Conservation (phyloP, 2,113 vertebrate genomes). For the Clarias magur region DNA sequence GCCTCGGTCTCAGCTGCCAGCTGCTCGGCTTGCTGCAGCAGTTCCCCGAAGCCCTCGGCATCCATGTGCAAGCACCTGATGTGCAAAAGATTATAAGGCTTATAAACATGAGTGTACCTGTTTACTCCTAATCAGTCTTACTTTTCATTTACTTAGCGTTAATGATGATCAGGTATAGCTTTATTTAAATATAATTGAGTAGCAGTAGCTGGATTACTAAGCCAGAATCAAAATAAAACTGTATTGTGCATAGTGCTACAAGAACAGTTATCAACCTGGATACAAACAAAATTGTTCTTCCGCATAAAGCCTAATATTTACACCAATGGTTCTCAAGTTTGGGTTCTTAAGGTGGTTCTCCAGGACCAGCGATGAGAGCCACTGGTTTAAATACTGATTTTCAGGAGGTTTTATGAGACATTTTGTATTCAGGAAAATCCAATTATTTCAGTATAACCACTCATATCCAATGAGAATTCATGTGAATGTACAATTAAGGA, state of each 20-base stretch:
- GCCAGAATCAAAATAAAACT: background rate
- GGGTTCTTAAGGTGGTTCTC: too few relatives aligned
- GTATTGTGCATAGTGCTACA: background rate
- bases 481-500: background rate
- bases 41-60: slow-evolving; percentile 90
- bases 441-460: background rate
- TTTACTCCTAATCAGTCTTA: background rate
- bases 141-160: background rate
- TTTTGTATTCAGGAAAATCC: background rate
- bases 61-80: slow-evolving; percentile 77
- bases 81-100: background rate
- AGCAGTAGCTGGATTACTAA: background rate
- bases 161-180: background rate
- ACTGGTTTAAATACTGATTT: background rate
- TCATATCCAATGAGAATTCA: background rate
- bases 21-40: slow-evolving; percentile 97
- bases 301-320: background rate
- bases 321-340: too few relatives aligned
- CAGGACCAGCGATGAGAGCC: too few relatives aligned
- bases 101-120: background rate
- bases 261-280: background rate
- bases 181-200: background rate
- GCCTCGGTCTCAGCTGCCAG: slow-evolving; percentile 96
- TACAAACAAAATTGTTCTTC: background rate
- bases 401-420: background rate